Evolutionary conservation across 2,888 invertebrate genomes (phyloP).

Genomic region (Agrochola macilenta): DNA sequence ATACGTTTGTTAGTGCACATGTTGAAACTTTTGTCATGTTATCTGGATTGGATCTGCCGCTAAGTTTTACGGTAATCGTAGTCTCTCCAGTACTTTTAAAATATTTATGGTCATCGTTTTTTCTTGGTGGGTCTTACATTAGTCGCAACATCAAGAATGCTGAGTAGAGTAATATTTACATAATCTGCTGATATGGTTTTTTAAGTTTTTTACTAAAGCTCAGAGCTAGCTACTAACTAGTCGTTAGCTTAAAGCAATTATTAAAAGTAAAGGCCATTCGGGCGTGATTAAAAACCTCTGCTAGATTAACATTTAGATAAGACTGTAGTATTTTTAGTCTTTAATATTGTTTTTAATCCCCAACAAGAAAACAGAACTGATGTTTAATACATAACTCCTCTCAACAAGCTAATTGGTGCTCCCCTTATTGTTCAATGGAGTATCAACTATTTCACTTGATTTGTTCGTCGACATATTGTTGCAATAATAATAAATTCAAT

Average conservation of each 20-base stretch:
- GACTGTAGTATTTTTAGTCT: constrained; percentile 6
- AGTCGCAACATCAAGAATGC: constrained; percentile 67
- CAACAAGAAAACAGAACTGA: background rate
- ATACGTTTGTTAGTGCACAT: constrained; percentile 67
- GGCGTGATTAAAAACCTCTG: constrained; percentile 17
- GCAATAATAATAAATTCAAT: constrained; percentile 55
- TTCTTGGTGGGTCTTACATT: constrained; percentile 69
- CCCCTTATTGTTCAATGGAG: constrained; percentile 15
- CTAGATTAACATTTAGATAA: constrained; percentile 23
- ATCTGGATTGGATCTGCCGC: constrained; percentile 83
- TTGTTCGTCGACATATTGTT: constrained; percentile 45
- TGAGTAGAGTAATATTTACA: constrained; percentile 59
- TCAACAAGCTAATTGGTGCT: constrained; percentile 39
- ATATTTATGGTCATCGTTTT: constrained; percentile 79
- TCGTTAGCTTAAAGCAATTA: constrained; percentile 31
- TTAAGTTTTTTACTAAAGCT: constrained; percentile 52
- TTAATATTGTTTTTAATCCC: background rate
- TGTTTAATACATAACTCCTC: constrained; percentile 39
- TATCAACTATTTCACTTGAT: constrained; percentile 39
- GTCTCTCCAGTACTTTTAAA: constrained; percentile 72
- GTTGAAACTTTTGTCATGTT: constrained; percentile 84
- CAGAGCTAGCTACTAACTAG: constrained; percentile 28
- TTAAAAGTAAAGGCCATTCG: constrained; percentile 20
- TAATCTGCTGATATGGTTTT: constrained; percentile 61
- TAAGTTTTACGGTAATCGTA: constrained; percentile 86